Evolutionary conservation across 2,888 invertebrate genomes (phyloP).

Genomic region (Taenaris catops): DNA sequence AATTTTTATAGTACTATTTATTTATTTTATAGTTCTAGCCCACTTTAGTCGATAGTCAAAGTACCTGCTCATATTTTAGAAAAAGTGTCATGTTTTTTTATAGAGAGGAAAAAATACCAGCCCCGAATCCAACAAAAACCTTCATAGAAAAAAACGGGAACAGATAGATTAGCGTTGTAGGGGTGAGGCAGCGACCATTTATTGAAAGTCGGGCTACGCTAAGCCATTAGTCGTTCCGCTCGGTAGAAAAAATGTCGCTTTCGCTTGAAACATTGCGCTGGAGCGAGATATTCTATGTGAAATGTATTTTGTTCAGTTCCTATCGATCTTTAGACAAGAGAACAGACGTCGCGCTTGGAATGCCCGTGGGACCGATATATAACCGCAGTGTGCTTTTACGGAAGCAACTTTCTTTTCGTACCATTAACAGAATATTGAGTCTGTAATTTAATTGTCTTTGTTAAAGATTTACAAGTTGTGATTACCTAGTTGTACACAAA

Average conservation of each 20-base stretch:
- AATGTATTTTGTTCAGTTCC: slow-evolving; percentile 72
- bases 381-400: slow-evolving; percentile 64
- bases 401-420: too few species aligned
- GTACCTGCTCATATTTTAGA: too few species aligned
- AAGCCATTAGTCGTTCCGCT: slow-evolving; percentile 63
- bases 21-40: too few species aligned
- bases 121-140: slow-evolving; percentile 14
- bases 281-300: slow-evolving; percentile 67
- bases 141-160: slow-evolving; percentile 8
- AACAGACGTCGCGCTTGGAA: slow-evolving; percentile 66
- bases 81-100: too few species aligned
- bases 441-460: too few species aligned
- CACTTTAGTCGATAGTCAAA: too few species aligned
- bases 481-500: too few species aligned
- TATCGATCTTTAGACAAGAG: slow-evolving; percentile 73
- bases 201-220: slow-evolving; percentile 69
- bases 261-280: slow-evolving; percentile 67
- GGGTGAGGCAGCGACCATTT: slow-evolving; percentile 49
- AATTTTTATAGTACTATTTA: too few species aligned
- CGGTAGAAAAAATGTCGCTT: slow-evolving; percentile 71
- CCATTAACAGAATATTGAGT: too few species aligned
- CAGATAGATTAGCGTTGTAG: slow-evolving; percentile 8
- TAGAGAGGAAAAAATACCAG: slow-evolving; percentile 17
- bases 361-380: slow-evolving; percentile 72
- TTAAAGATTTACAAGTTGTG: too few species aligned